These are phyloP conservation scores for Drosophila rellima DNA, from an alignment of 2,888 invertebrate genomes.

Conservation along the genomic window DNA sequence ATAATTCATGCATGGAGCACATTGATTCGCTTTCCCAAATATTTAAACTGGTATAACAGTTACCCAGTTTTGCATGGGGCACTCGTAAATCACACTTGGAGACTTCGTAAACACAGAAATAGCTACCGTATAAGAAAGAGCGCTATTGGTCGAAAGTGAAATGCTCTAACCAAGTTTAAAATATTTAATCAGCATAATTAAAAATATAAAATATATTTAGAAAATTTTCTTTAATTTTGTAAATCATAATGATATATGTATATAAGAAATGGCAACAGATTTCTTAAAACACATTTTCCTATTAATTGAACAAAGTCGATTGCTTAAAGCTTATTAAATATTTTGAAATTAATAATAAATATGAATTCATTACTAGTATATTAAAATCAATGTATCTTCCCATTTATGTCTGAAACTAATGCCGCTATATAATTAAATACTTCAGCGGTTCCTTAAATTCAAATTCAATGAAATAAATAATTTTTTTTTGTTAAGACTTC, in stretches of 20 bases:
- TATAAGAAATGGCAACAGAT: no score
- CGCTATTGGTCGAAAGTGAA: constrained; percentile 4
- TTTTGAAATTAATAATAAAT: no score
- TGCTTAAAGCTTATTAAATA: no score
- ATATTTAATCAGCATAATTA: no score
- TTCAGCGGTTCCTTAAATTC: background rate
- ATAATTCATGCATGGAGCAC: constrained; percentile 61
- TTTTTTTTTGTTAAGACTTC: background rate
- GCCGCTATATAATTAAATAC: background rate
- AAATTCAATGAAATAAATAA: background rate
- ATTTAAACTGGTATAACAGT: constrained; percentile 73
- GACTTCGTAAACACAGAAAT: constrained; percentile 11
- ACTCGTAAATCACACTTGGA: constrained; percentile 66
- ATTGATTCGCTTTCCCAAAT: constrained; percentile 72
- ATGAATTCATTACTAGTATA: background rate
- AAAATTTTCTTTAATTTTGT: no score
- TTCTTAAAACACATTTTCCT: no score
- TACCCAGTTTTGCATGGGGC: constrained; percentile 68
- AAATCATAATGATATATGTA: no score
- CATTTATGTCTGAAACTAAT: no score
- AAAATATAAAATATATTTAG: no score
- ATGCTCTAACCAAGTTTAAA: constrained; percentile 9
- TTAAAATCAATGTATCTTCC: background rate
- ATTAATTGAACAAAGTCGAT: no score
- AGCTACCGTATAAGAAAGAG: background rate